Evolutionary conservation across 2,113 vertebrate species (phyloP), one percentile per base, ranked within the genome.

Genomic region (Anas platyrhynchos): DNA sequence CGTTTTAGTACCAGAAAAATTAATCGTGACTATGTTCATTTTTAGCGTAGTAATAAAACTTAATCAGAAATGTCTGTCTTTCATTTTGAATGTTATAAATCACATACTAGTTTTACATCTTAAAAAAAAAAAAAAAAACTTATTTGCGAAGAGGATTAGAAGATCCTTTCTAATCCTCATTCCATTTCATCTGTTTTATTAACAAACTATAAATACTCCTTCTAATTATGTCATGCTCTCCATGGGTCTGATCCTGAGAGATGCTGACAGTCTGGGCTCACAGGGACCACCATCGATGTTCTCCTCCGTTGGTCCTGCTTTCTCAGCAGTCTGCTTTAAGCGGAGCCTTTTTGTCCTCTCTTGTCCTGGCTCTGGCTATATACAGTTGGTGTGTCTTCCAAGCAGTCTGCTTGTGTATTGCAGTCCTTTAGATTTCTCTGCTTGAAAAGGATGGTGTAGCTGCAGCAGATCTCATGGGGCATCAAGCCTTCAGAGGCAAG

Each of bases 271-370:
- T 52, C 83, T 81, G 68, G n/a, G 36, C 7, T 52, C 44, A 3
- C 2, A 3, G 16, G 36, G 27, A 32, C 23, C 0, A 0, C 11
- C 50, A 11, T 2, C 3, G 0, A 26, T 1, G 1, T 61, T 77
- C 52, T 38, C 34, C n/a, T 59, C 52, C 15, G 0, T 11, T 25
- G 7, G 25, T 83, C 32, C 27, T 76, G 56, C 62, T 56, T 34
- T 46, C 84, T 82, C 77, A 84, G 84, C 78, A 4, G 3, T 9
- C 73, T 66, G 52, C 58, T 79, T 79, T 36, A 44, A 23, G 48
- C 38, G 80, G 67, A 77, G 41, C 22, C 71, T 14, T 8, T 74
- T 50, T 52, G 10, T 56, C 43, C 20, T 82, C 38, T 73, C 36
- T 62, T 59, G 17, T 58, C 54, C 62, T 66, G 78, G 32, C 34